phyloP scores from a whole-genome alignment of 1,140 invertebrate species.

The Drosophila trapezifrons region DNA sequence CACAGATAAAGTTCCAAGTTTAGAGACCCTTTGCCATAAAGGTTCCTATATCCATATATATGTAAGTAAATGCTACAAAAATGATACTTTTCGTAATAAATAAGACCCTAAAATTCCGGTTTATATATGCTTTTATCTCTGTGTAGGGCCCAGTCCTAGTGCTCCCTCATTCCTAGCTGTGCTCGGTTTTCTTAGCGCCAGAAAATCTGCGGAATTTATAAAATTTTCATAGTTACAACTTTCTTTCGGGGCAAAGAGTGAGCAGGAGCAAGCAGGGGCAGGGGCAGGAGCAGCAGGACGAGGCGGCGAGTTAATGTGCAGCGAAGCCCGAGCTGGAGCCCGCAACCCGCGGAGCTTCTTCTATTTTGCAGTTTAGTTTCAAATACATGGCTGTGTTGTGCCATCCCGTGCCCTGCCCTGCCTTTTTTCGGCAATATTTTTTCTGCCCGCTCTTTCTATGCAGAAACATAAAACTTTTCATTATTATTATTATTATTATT shows the following conservation, averaged over 20 bases:
- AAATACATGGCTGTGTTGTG: slow-evolving; percentile 58
- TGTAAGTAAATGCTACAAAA: no score
- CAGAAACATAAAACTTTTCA: slow-evolving; percentile 76
- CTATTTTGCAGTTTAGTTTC: slow-evolving; percentile 81
- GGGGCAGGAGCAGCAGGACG: background rate
- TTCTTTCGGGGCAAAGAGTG: slow-evolving; percentile 49
- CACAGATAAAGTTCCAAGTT: no score
- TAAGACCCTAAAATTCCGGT: no score
- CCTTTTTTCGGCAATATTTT: slow-evolving; percentile 61
- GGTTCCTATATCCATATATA: no score
- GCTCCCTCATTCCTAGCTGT: slow-evolving; percentile 12
- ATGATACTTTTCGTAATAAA: background rate
- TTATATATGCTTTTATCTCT: background rate
- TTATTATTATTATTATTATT: slow-evolving; percentile 72
- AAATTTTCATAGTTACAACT: slow-evolving; percentile 84
- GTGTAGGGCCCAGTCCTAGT: slow-evolving; percentile 10
- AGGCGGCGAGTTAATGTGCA: slow-evolving; percentile 67
- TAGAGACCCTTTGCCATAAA: no score
- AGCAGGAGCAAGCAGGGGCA: background rate
- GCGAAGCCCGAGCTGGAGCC: slow-evolving; percentile 20
- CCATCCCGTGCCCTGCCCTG: background rate
- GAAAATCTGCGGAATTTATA: slow-evolving; percentile 82
- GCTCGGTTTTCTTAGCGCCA: slow-evolving; percentile 71
- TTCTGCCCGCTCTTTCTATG: slow-evolving; percentile 54
- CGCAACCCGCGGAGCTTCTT: slow-evolving; percentile 18